Base-by-base conservation (phyloP, 2,888 invertebrate genomes). In the Chalcis sispes region DNA sequence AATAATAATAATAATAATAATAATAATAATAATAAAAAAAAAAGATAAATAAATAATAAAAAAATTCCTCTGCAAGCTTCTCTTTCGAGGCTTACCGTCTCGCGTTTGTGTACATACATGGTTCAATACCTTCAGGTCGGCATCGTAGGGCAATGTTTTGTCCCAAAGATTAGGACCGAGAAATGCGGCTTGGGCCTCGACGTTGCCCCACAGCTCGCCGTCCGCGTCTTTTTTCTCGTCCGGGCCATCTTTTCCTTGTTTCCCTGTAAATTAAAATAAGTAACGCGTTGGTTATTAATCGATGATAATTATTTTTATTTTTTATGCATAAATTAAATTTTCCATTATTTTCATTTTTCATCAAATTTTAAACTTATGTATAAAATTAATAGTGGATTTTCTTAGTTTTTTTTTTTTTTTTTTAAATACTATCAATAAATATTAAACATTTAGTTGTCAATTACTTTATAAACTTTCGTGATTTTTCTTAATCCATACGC, bases 91-190 rank as follows among this genome's bases (percentile, higher is more conserved):
- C 87, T 88, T 88, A 88, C 88, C 88, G 87, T 88, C 81, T 84
- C 87, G 86, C 85, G 87, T 84, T 83, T 84, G 83, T 86, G 83
- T 89, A 89, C 88, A 88, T 89, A 89, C 88, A 88, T 89, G 88
- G 82, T 89, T 89, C 80, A 88, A 88, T 94, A 96, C 96, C 94
- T 97, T 97, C 92, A 98, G 95, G 93, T 97, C 96, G 89, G 96
- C 95, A 91, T 96, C 96, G 89, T 96, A 96, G 85, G 95, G 94
- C 87, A 95, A 91, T 84, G 96, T 95, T 90, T 97, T 97, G 91
- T 98, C 97, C 98, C 98, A 98, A 80, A 98, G 91, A 90, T 96
- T 97, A 81, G 98, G 97, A 80, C 98, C 98, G 85, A 98, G 93
- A 91, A 98, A 98, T 89, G 98, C 98, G 82, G 97, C 95, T 90